Base-by-base conservation (phyloP, 2,888 invertebrate species). In the Ceriagrion tenellum region DNA sequence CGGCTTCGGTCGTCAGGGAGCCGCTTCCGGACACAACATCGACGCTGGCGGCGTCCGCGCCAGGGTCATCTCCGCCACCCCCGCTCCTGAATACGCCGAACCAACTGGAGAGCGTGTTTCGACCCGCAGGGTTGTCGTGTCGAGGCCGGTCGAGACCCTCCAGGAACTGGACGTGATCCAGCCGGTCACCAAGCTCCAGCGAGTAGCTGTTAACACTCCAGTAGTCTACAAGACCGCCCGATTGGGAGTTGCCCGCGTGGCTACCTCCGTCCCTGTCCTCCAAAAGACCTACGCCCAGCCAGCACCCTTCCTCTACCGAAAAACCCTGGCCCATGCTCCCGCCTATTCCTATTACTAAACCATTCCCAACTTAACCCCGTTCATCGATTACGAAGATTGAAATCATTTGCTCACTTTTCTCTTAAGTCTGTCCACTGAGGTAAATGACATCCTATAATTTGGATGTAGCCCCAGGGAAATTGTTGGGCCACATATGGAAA, bases 41-140 rank as follows among this genome's bases (percentile, higher is more conserved):
- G 97, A 97, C 90, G 97, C 97, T 90, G 97, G 97, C 40, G 97
- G 97, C 95, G 97, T 97, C 47, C 97, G 97, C 47, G 97, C 97
- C 90, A 97, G 97, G 93, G 97, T 98, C 16, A 97, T 97, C 95
- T 97, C 98, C 40, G 97, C 97, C 88, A 97, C 97, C 16, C 97
- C 97, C 23, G 97, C 97, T 13, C 97, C 97, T 40, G 97, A 97
- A 6, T 97, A 97, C 96, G 97, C 97, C 0, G 97, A 97, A 47
- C 97, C 97, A 95, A 96, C 97, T 90, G 97, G 97, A 95, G 97
- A 98, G 96, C 97, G 97, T 95, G 97, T 97, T 95, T 97, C 97
- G 96, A 98, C 97, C 69, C 97, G 98, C 69, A 97, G 98, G 95
- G 97, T 98, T 95, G 98, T 98, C n/a, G 97, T 98, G 88, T 97